Evolutionary conservation across 2,797 vertebrate genomes (phyloP).

Genomic region (Anabacerthia variegaticeps): DNA sequence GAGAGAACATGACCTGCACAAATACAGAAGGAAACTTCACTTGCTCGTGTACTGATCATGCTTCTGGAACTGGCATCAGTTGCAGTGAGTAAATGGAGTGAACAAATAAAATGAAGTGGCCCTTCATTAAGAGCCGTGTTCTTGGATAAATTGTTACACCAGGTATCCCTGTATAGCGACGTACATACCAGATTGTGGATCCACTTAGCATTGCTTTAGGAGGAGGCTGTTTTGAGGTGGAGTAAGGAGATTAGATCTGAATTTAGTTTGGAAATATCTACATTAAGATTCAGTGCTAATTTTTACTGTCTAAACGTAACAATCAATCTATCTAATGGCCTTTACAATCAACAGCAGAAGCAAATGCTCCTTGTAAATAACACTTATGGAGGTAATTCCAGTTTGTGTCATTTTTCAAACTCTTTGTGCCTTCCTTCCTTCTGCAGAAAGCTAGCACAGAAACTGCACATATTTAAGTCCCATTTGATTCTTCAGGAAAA

Average conservation of each 20-base stretch:
- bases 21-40: constrained; percentile 79
- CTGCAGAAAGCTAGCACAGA: not conserved
- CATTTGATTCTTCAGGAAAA: not conserved
- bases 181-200: not conserved
- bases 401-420: not conserved
- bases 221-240: not conserved
- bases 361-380: not conserved
- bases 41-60: constrained; percentile 71
- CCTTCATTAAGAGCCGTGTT: not conserved
- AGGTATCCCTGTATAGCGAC: not conserved
- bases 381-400: not conserved
- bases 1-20: constrained; percentile 75
- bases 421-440: not conserved
- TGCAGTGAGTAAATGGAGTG: constrained; percentile 73
- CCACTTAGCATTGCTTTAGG: not conserved
- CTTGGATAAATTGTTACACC: not conserved
- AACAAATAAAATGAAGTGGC: not conserved
- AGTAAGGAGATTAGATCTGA: not conserved
- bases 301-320: not conserved
- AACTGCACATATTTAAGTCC: not conserved
- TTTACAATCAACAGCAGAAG: not conserved
- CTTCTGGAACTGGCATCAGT: constrained; percentile 52
- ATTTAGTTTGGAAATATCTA: not conserved
- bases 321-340: not conserved
- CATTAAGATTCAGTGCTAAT: not conserved